Evolutionary conservation across 2,797 vertebrate species (phyloP).

Genomic region (Acanthurus leucopareius): DNA sequence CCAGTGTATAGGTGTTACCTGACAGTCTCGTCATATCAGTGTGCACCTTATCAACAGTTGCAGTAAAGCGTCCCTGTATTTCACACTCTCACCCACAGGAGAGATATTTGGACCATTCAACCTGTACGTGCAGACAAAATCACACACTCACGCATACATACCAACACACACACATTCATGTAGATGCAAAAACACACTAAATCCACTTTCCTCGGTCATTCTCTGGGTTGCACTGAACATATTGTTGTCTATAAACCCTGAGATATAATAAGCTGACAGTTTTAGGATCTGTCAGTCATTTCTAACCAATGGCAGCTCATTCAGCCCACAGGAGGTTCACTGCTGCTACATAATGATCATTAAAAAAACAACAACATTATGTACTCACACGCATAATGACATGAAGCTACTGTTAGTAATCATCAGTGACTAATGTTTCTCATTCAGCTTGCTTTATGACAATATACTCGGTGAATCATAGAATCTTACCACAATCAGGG

Average conservation of each 20-base stretch:
- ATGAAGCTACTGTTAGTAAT: conserved; percentile 66
- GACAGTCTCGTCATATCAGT: conserved; percentile 62
- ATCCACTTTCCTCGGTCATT: conserved; percentile 13
- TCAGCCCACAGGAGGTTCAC: conserved; percentile 41
- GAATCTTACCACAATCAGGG: not conserved
- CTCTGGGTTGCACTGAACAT: conserved; percentile 31
- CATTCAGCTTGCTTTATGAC: conserved; percentile 46
- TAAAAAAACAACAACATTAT: conserved; percentile 31
- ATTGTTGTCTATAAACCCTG: conserved; percentile 59
- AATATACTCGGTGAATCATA: conserved; percentile 17
- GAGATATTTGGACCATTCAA: conserved; percentile 56
- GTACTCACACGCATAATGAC: conserved; percentile 46
- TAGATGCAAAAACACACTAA: conserved; percentile 5
- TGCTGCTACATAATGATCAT: conserved; percentile 26
- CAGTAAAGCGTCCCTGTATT: conserved; percentile 59
- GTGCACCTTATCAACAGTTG: conserved; percentile 62
- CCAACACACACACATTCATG: conserved; percentile 5
- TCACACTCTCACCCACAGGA: conserved; percentile 56
- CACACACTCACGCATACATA: conserved; percentile 17
- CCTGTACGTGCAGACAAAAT: conserved; percentile 1
- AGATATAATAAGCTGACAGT: conserved; percentile 64
- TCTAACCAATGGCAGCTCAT: conserved; percentile 43
- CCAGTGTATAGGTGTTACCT: conserved; percentile 58
- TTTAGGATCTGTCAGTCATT: conserved; percentile 67
- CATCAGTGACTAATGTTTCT: conserved; percentile 69